phyloP scores from a whole-genome alignment of 2,113 vertebrate genomes.

The Megalops atlanticus region DNA sequence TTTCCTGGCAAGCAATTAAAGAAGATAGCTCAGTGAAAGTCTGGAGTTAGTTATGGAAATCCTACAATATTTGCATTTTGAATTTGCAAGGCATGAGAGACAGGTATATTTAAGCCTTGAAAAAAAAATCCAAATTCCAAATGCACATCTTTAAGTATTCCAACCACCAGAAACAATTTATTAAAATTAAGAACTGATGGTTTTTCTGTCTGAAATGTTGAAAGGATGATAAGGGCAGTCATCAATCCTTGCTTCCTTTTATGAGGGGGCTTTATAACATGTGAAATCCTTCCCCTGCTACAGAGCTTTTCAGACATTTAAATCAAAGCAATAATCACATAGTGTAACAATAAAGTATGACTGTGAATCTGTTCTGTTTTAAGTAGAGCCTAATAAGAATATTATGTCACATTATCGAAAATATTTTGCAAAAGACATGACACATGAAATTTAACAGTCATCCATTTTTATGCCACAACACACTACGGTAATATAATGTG shows the following conservation, averaged over 20 bases:
- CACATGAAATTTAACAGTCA: too few relatives aligned
- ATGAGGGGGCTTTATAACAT: not conserved
- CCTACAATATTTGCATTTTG: not conserved
- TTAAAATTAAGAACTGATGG: not conserved
- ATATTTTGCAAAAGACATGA: too few relatives aligned
- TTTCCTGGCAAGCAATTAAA: constrained; percentile 65
- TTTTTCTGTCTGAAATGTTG: not conserved
- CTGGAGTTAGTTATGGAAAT: constrained; percentile 4
- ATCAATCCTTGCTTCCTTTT: not conserved
- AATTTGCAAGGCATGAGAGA: too few relatives aligned
- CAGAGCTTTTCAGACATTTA: not conserved
- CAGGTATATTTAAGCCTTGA: too few relatives aligned
- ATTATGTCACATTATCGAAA: not conserved
- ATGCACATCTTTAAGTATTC: too few relatives aligned
- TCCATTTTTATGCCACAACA: too few relatives aligned
- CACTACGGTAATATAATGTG: too few relatives aligned
- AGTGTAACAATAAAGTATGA: too few relatives aligned
- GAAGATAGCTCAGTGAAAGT: constrained; percentile 41
- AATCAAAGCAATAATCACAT: not conserved
- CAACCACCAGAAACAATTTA: not conserved
- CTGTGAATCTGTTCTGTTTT: too few relatives aligned
- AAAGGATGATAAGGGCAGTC: constrained; percentile 1
- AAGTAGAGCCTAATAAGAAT: not conserved
- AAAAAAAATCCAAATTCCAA: too few relatives aligned
- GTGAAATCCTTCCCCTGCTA: not conserved